These are phyloP conservation scores for Ormia ochracea DNA, from an alignment of 2,888 invertebrate species.

Conservation along the genomic window DNA sequence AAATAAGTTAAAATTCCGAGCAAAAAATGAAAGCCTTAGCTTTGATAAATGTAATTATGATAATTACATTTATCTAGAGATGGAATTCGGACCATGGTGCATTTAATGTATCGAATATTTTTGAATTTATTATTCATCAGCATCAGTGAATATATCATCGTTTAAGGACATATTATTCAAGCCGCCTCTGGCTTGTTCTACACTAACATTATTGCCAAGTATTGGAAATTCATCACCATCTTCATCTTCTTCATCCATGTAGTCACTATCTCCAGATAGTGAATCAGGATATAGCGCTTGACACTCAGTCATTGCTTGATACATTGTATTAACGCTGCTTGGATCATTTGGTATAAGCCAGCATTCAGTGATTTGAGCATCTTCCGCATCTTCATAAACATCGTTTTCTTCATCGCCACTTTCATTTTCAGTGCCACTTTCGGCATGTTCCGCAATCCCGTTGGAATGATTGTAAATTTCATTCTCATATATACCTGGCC, in stretches of 20 bases:
- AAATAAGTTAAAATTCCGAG: too few species aligned
- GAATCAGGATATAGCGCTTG: conserved; percentile 89
- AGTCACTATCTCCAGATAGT: conserved; percentile 74
- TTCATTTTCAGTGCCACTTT: conserved; percentile 64
- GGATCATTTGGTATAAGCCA: conserved; percentile 84
- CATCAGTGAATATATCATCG: conserved; percentile 75
- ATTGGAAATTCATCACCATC: conserved; percentile 41
- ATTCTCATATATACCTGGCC: conserved; percentile 71
- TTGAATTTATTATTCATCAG: conserved; percentile 69
- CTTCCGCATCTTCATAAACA: conserved; percentile 76
- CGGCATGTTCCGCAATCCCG: conserved; percentile 38
- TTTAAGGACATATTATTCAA: conserved; percentile 75
- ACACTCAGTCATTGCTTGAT: conserved; percentile 85
- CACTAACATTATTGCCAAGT: conserved; percentile 43
- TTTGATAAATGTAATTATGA: too few species aligned
- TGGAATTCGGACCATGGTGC: background rate
- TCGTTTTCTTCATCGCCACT: conserved; percentile 71
- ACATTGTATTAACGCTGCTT: conserved; percentile 82
- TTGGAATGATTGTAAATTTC: conserved; percentile 50
- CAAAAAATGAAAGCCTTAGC: too few species aligned
- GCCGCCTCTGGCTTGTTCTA: conserved; percentile 68
- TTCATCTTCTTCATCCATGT: conserved; percentile 71
- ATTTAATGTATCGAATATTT: background rate
- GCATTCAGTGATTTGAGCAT: conserved; percentile 81
- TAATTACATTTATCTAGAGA: background rate